Evolutionary conservation across 2,113 vertebrate genomes (phyloP).

Genomic region (Elaphurus davidianus): DNA sequence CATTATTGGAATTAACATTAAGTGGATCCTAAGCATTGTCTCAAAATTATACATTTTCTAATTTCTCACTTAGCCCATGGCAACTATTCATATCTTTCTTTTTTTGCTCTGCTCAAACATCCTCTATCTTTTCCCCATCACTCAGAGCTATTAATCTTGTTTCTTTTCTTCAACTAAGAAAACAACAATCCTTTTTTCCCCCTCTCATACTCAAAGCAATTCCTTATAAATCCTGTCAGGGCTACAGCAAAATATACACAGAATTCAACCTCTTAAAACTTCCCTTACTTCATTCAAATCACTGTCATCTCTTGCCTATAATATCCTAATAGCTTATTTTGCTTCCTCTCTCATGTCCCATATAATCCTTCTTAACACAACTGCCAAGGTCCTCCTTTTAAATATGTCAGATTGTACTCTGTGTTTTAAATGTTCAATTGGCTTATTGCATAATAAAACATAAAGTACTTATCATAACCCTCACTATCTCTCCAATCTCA

Average conservation of each 20-base stretch:
- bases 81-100: neutral
- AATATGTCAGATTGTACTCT: neutral
- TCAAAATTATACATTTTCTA: neutral
- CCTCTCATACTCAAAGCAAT: neutral
- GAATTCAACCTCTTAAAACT: neutral
- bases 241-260: neutral
- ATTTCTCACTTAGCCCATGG: neutral
- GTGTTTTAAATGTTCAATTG: neutral
- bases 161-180: constrained; percentile 16
- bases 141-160: neutral
- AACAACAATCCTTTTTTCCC: neutral
- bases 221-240: neutral
- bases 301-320: neutral
- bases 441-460: neutral
- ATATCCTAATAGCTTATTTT: neutral
- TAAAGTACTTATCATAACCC: neutral
- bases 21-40: neutral
- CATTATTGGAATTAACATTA: neutral
- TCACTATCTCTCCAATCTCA: neutral
- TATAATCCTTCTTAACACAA: neutral
- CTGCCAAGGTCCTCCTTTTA: neutral
- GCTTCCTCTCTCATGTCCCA: neutral
- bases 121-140: neutral
- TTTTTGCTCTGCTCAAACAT: neutral
- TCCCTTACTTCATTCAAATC: neutral